phyloP scores from a whole-genome alignment of 2,113 vertebrate genomes.

The Podilymbus podiceps region DNA sequence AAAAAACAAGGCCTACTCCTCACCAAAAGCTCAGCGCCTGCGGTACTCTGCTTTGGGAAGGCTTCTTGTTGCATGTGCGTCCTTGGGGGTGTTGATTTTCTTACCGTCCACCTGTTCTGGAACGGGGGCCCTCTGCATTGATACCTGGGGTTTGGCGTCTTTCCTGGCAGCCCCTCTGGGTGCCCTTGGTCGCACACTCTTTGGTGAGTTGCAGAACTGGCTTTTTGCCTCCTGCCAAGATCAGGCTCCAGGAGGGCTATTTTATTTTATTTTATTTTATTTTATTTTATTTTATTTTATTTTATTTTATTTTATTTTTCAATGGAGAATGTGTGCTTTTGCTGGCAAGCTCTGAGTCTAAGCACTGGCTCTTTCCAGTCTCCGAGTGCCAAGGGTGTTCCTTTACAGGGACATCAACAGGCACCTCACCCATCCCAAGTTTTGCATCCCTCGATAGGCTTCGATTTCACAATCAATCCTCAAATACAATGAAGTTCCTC shows the following conservation, averaged over 20 bases:
- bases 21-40: not conserved
- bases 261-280: not conserved
- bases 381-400: not conserved
- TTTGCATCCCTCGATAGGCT: not conserved
- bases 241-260: not conserved
- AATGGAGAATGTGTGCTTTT: not conserved
- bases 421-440: not conserved
- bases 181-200: not conserved
- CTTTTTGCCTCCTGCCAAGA: not conserved
- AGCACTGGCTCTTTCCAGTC: not conserved
- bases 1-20: not conserved
- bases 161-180: not conserved
- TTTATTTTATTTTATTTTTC: too few species aligned
- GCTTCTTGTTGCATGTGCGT: not conserved
- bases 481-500: not conserved
- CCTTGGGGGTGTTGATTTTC: not conserved
- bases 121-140: rapidly evolving
- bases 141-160: not conserved
- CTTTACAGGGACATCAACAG: not conserved
- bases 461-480: not conserved
- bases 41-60: not conserved
- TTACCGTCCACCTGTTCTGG: not conserved
- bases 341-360: not conserved
- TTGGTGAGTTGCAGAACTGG: not conserved
- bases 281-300: not conserved